A percentile compares a stretch with the other conserved stretches of the same genome.
Evolutionary conservation across 1,140 invertebrate species (phyloP).

Genomic region (Drosophila asahinai): DNA sequence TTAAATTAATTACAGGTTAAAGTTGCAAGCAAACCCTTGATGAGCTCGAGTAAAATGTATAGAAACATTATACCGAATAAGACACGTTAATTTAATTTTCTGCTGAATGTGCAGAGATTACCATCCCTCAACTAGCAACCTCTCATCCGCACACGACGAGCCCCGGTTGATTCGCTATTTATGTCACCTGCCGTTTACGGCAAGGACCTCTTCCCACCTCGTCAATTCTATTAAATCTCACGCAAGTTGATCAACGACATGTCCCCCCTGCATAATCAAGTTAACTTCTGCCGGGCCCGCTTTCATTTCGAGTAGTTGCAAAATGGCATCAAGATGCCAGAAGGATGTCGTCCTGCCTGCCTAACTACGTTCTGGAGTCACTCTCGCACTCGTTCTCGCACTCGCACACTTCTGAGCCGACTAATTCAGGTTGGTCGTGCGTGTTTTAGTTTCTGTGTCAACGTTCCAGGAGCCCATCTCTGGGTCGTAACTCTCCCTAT

Average conservation of each 20-base stretch:
- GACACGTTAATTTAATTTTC: neutral
- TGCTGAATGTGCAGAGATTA: neutral
- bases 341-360: constrained; percentile 21
- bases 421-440: constrained; percentile 54
- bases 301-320: constrained; percentile 35
- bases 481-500: constrained; percentile 53
- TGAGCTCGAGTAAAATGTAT: too few species aligned
- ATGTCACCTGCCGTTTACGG: constrained; percentile 11
- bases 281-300: constrained; percentile 33
- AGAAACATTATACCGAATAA: too few species aligned
- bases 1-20: too few species aligned
- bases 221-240: constrained; percentile 43
- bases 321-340: constrained; percentile 29
- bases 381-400: constrained; percentile 13
- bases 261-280: constrained; percentile 44
- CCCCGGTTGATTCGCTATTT: constrained; percentile 12
- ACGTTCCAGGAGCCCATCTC: constrained; percentile 21
- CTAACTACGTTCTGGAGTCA: constrained; percentile 33
- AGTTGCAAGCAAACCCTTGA: too few species aligned
- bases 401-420: constrained; percentile 16
- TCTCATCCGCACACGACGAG: neutral
- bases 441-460: constrained; percentile 58
- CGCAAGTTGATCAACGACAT: constrained; percentile 42
- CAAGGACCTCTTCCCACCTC: constrained; percentile 24
- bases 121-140: neutral